Conservation (phyloP, 1,140 invertebrate genomes). For the Harpegnathos saltator region DNA sequence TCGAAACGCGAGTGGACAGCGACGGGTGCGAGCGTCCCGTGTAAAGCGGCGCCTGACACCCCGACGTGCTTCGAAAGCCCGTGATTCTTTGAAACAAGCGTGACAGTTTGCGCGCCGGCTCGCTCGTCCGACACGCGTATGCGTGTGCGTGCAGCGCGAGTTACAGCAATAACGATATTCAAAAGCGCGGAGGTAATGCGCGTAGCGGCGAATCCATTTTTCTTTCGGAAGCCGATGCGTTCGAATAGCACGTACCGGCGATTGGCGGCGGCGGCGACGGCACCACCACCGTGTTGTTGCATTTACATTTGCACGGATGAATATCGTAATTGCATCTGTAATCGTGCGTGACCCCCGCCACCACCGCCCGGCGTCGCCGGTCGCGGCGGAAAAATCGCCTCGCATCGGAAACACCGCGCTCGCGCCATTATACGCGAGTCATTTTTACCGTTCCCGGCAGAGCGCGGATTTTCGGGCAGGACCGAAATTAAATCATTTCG, state of each 20-base stretch:
- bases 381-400: constrained; percentile 24
- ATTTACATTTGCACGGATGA: constrained; percentile 66
- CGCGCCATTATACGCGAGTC: constrained; percentile 43
- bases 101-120: constrained; percentile 36
- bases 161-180: constrained; percentile 56
- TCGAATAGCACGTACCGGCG: neutral
- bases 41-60: constrained; percentile 22
- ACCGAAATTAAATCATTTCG: constrained; percentile 65
- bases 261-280: no score
- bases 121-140: neutral
- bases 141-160: constrained; percentile 2
- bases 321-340: constrained; percentile 68
- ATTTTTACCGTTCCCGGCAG: constrained; percentile 44
- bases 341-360: constrained; percentile 15
- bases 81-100: constrained; percentile 43
- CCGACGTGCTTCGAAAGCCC: constrained; percentile 17
- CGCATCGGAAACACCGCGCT: constrained; percentile 31
- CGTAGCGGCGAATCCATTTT: constrained; percentile 44
- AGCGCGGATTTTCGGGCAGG: constrained; percentile 36
- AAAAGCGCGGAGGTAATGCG: constrained; percentile 31
- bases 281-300: constrained; percentile 11
- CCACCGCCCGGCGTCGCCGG: neutral
- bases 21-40: neutral
- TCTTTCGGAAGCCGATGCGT: constrained; percentile 46
- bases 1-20: neutral